Conservation (phyloP, 2,797 vertebrate genomes). For the Gallinago solitaria region DNA sequence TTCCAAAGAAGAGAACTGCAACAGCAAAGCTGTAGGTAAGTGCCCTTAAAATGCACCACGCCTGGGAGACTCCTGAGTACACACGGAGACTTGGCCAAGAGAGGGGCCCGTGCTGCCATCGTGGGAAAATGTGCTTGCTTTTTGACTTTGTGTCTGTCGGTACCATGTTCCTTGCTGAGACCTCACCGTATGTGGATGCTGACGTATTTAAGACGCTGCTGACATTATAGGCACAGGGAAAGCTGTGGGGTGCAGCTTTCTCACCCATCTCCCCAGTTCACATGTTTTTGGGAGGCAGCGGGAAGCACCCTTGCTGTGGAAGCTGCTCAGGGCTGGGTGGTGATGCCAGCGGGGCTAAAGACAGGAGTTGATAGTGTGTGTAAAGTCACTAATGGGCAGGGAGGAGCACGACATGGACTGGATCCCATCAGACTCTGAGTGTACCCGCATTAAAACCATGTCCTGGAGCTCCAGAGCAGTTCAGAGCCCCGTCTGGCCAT, state of each 20-base stretch:
- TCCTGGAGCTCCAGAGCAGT: neutral
- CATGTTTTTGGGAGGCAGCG: neutral
- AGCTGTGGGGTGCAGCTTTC: neutral
- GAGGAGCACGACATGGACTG: accelerated
- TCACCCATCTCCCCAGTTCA: neutral
- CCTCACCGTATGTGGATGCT: accelerated
- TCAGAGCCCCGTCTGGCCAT: neutral
- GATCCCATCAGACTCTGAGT: neutral
- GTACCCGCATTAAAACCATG: neutral
- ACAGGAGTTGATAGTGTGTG: neutral
- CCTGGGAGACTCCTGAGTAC: neutral
- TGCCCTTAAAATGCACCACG: neutral
- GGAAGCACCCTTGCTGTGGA: neutral
- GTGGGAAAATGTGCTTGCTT: neutral
- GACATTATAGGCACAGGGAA: neutral
- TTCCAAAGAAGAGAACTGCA: neutral
- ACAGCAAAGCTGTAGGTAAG: neutral
- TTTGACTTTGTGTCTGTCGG: neutral
- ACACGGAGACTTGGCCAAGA: neutral
- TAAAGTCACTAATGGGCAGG: neutral
- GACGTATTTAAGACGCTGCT: neutral
- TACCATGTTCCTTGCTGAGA: neutral
- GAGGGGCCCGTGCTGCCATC: neutral
- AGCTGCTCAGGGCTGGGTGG: neutral
- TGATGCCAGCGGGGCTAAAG: neutral